Conservation (phyloP, 2,888 invertebrate genomes). For the Calliopum simillimum region DNA sequence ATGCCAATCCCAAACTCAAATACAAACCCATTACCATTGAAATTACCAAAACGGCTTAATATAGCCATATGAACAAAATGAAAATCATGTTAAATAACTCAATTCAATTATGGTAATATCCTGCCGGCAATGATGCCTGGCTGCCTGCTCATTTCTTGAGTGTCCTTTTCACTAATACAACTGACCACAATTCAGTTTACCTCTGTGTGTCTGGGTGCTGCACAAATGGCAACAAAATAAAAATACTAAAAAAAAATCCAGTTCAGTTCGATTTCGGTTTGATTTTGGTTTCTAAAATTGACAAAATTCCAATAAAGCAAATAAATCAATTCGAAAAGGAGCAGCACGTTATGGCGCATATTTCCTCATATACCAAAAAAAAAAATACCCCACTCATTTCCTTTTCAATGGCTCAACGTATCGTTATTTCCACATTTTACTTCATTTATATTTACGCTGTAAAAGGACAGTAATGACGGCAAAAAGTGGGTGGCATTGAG, state of each 20-base stretch:
- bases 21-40: neutral
- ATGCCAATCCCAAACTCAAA: neutral
- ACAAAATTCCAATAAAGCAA: slow-evolving; percentile 10
- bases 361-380: too few species aligned
- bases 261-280: too few species aligned
- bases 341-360: neutral
- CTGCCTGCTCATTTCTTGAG: neutral
- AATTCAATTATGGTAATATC: too few species aligned
- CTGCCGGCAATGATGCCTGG: too few species aligned
- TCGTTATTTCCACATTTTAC: too few species aligned
- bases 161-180: slow-evolving; percentile 2
- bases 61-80: too few species aligned
- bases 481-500: too few species aligned
- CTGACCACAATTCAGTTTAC: slow-evolving; percentile 14
- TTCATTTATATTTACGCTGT: too few species aligned
- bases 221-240: neutral
- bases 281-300: neutral
- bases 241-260: neutral
- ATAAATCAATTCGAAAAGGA: slow-evolving; percentile 13
- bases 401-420: too few species aligned
- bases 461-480: too few species aligned
- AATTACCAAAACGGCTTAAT: neutral
- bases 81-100: too few species aligned
- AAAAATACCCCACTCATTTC: too few species aligned
- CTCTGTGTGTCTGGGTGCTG: neutral